Evolutionary conservation across 2,888 invertebrate species (phyloP).

Genomic region (Exocentrus adspersus): DNA sequence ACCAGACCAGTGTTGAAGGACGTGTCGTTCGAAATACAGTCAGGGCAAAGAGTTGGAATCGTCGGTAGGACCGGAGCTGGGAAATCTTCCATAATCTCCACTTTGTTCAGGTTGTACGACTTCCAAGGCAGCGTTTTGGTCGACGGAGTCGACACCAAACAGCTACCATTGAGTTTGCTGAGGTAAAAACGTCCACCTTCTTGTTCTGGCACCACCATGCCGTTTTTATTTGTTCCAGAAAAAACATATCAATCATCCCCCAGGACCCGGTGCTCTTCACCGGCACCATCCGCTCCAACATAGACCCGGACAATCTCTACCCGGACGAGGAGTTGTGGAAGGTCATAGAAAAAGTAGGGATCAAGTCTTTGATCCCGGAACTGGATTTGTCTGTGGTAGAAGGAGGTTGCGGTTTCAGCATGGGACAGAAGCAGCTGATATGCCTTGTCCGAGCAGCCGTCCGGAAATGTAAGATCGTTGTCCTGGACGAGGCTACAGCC

Average conservation of each 20-base stretch:
- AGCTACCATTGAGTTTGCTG: slow-evolving; percentile 77
- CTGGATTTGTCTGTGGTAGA: slow-evolving; percentile 44
- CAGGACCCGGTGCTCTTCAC: slow-evolving; percentile 66
- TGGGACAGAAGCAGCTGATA: slow-evolving; percentile 67
- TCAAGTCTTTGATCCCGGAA: slow-evolving; percentile 53
- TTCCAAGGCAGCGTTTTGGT: slow-evolving; percentile 67
- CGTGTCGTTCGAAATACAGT: slow-evolving; percentile 62
- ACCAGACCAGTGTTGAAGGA: slow-evolving; percentile 66
- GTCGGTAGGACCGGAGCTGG: slow-evolving; percentile 79
- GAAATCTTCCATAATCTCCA: slow-evolving; percentile 72
- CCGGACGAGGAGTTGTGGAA: slow-evolving; percentile 47
- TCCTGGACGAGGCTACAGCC: slow-evolving; percentile 68
- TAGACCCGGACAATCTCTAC: slow-evolving; percentile 45
- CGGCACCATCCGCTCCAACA: slow-evolving; percentile 65
- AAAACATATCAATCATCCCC: slow-evolving; percentile 65
- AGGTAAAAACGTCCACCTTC: slow-evolving; percentile 48
- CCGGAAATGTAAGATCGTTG: slow-evolving; percentile 63
- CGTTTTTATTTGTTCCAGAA: slow-evolving; percentile 51
- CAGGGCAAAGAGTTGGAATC: slow-evolving; percentile 67
- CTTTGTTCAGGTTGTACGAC: slow-evolving; percentile 69
- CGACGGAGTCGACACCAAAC: slow-evolving; percentile 60
- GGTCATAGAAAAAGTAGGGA: slow-evolving; percentile 55
- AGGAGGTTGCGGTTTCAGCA: slow-evolving; percentile 54
- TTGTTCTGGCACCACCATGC: neutral
- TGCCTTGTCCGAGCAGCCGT: slow-evolving; percentile 68